Percentiles rank a stretch among this genome's conserved stretches.
These are phyloP conservation scores for Stenodema calcarata DNA, from an alignment of 2,888 invertebrate genomes.

Conservation along the genomic window DNA sequence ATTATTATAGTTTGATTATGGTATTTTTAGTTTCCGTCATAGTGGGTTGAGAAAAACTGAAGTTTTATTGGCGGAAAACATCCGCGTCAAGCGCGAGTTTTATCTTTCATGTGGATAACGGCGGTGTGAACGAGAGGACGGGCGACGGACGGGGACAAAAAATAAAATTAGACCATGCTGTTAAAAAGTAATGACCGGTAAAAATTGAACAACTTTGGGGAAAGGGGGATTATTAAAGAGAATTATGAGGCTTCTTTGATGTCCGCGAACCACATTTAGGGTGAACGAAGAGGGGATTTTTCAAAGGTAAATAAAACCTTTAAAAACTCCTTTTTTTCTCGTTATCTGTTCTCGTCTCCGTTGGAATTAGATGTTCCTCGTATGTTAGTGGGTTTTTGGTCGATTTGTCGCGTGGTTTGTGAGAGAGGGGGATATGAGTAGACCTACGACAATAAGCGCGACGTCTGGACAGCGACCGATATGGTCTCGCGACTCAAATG, in stretches of 20 bases:
- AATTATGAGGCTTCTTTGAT: conserved; percentile 28
- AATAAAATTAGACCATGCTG: conserved; percentile 23
- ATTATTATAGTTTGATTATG: too few species aligned
- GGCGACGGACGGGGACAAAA: neutral
- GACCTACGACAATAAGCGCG: neutral
- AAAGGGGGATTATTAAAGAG: conserved; percentile 22
- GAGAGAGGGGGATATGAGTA: neutral
- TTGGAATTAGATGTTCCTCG: neutral
- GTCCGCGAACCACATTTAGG: conserved; percentile 3
- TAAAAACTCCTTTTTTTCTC: neutral
- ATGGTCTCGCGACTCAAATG: too few species aligned
- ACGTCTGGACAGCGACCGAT: neutral
- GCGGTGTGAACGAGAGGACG: neutral
- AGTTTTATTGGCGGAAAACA: too few species aligned
- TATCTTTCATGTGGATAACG: too few species aligned
- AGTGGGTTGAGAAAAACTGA: too few species aligned
- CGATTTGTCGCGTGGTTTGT: neutral
- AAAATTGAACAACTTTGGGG: conserved; percentile 34
- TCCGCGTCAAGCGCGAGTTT: too few species aligned
- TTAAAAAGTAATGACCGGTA: conserved; percentile 25
- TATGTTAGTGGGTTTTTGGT: conserved; percentile 16
- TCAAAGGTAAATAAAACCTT: conserved; percentile 17
- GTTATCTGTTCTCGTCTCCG: neutral
- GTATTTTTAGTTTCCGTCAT: too few species aligned
- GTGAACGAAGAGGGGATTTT: conserved; percentile 7